A percentile compares a stretch with the other conserved stretches of the same genome.
Conservation (phyloP, 92 coral and sea anemone species). For the Blastomussa wellsi region DNA sequence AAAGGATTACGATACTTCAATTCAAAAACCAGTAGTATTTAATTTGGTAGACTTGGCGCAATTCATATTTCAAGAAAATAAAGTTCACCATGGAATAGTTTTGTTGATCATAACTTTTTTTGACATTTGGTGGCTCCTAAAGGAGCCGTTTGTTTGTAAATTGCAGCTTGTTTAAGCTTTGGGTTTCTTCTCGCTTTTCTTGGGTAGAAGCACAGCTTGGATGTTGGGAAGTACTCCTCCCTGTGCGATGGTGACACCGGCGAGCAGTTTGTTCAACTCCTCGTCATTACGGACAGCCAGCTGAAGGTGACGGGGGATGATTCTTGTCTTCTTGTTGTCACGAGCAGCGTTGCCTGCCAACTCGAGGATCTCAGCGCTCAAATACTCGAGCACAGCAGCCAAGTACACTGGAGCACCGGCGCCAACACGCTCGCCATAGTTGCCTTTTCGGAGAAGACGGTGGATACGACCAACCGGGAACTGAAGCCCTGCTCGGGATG, state of each 20-base stretch:
- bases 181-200: slow-evolving; percentile 81
- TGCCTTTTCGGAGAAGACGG: slow-evolving; percentile 73
- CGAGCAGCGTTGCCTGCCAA: slow-evolving; percentile 73
- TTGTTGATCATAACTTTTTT: background rate
- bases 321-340: slow-evolving; percentile 68
- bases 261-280: slow-evolving; percentile 55
- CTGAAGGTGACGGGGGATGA: slow-evolving; percentile 60
- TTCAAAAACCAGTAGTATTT: too few relatives aligned
- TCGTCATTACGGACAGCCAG: slow-evolving; percentile 54
- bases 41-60: too few relatives aligned
- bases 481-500: slow-evolving; percentile 85
- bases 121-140: slow-evolving; percentile 20
- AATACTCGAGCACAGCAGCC: slow-evolving; percentile 57
- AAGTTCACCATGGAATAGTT: background rate
- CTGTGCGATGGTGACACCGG: slow-evolving; percentile 51
- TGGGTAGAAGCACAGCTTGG: slow-evolving; percentile 89
- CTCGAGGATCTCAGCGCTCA: slow-evolving; percentile 64
- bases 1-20: too few relatives aligned
- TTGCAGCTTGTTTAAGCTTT: slow-evolving; percentile 20
- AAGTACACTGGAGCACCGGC: slow-evolving; percentile 85
- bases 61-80: background rate
- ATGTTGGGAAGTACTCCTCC: slow-evolving; percentile 64
- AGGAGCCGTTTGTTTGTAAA: slow-evolving; percentile 9
- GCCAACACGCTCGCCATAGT: slow-evolving; percentile 77
- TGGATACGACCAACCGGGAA: slow-evolving; percentile 80